phyloP scores from a whole-genome alignment of 2,113 vertebrate genomes.

The Lepisosteus oculatus region DNA sequence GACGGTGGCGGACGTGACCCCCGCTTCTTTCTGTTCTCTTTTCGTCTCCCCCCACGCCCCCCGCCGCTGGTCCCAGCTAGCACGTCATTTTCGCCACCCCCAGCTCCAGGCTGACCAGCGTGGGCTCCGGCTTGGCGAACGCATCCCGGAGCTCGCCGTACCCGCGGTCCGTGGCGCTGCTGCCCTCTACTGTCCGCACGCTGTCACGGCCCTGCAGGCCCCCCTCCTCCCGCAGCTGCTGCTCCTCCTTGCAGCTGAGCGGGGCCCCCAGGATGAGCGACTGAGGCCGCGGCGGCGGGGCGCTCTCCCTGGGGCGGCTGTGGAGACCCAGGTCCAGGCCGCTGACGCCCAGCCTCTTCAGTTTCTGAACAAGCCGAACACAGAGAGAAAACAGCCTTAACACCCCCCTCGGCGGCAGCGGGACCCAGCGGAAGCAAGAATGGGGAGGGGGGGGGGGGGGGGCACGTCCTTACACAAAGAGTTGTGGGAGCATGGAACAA shows the following conservation, averaged over 20 bases:
- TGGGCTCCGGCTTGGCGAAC: constrained; percentile 81
- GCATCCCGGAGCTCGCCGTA: constrained; percentile 76
- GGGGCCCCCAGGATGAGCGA: constrained; percentile 70
- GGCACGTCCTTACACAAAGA: not conserved
- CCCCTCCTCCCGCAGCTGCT: constrained; percentile 65
- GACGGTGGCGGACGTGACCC: not conserved
- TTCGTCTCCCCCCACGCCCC: constrained; percentile 12
- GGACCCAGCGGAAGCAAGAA: no score
- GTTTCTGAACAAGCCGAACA: constrained; percentile 63
- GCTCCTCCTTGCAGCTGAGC: constrained; percentile 76
- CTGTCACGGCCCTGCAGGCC: constrained; percentile 56
- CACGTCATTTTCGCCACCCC: constrained; percentile 95
- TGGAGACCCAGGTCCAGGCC: constrained; percentile 45
- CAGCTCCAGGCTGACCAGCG: constrained; percentile 86
- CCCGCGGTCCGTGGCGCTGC: constrained; percentile 82
- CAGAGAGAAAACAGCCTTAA: no score
- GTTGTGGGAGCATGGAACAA: not conserved
- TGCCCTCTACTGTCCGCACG: constrained; percentile 89
- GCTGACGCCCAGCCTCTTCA: constrained; percentile 66
- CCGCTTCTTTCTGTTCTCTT: constrained; percentile 1
- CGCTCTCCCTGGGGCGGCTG: constrained; percentile 54
- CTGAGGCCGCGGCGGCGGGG: constrained; percentile 47
- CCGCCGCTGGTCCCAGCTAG: constrained; percentile 40
- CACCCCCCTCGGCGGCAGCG: constrained; percentile 18
- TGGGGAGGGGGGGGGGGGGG: not conserved